Evolutionary conservation across 2,888 invertebrate species (phyloP).

Genomic region (Pediacus dermestoides): DNA sequence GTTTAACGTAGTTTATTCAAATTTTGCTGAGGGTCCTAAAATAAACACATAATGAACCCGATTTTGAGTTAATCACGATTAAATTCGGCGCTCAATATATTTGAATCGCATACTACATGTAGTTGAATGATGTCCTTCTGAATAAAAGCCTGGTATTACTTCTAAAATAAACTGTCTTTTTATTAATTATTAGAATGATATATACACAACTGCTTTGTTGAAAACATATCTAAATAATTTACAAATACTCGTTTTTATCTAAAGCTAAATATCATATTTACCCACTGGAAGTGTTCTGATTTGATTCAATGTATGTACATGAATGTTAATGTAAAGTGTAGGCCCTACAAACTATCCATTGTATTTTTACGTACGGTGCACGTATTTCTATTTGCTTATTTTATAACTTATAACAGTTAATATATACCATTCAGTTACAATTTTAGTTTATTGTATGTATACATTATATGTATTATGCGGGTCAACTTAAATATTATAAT

Average conservation of each 20-base stretch:
- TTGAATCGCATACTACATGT: too few species aligned
- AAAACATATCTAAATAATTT: slow-evolving; percentile 19
- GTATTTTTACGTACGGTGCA: slow-evolving; percentile 4
- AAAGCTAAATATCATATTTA: slow-evolving; percentile 19
- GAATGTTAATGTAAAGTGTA: slow-evolving; percentile 23
- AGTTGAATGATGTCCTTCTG: too few species aligned
- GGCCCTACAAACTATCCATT: slow-evolving; percentile 16
- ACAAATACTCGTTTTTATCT: slow-evolving; percentile 14
- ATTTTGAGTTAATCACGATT: too few species aligned
- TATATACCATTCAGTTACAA: background rate
- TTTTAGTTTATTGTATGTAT: too few species aligned
- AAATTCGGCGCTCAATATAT: too few species aligned
- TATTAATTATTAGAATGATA: slow-evolving; percentile 23
- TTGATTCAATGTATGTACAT: slow-evolving; percentile 32
- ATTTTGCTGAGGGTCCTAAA: too few species aligned
- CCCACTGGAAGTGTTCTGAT: slow-evolving; percentile 34
- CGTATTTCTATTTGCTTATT: background rate
- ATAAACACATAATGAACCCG: too few species aligned
- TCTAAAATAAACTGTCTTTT: slow-evolving; percentile 28
- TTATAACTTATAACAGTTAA: background rate
- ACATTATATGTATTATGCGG: too few species aligned
- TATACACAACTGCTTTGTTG: slow-evolving; percentile 18
- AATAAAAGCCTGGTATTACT: too few species aligned
- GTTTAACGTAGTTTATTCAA: too few species aligned
- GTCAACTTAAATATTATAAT: too few species aligned